Conservation (phyloP, 2,888 invertebrate species). For the Ophion slaviceki region DNA sequence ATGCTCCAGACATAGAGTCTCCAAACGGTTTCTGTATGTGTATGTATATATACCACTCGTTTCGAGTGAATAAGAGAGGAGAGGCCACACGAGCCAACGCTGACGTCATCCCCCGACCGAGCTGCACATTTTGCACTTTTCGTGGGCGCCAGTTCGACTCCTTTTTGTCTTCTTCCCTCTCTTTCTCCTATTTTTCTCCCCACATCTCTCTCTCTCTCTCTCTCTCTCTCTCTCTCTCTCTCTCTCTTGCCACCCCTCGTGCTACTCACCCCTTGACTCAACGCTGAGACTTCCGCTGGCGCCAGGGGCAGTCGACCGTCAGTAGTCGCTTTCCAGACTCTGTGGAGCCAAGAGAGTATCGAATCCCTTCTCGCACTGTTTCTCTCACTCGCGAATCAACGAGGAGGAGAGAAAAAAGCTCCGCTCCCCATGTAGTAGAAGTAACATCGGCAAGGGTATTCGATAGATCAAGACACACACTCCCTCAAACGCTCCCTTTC, state of each 20-base stretch:
- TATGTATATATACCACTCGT: conserved; percentile 52
- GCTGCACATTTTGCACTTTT: conserved; percentile 82
- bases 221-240: conserved; percentile 61
- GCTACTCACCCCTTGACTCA: conserved; percentile 34
- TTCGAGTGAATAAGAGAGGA: conserved; percentile 52
- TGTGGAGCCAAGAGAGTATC: conserved; percentile 55
- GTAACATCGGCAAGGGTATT: conserved; percentile 33
- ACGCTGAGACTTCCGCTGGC: conserved; percentile 52
- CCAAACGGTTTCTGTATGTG: not conserved
- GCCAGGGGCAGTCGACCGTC: conserved; percentile 60
- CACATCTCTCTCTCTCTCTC: conserved; percentile 37
- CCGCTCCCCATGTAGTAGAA: conserved; percentile 7
- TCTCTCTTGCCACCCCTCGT: conserved; percentile 62
- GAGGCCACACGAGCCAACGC: conserved; percentile 60
- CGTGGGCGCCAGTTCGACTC: conserved; percentile 64
- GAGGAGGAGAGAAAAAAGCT: conserved; percentile 17
- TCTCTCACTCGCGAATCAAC: conserved; percentile 21
- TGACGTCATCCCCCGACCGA: conserved; percentile 68
- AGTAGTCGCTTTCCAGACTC: conserved; percentile 58
- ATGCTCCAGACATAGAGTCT: conserved; percentile 4
- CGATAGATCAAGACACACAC: conserved; percentile 44
- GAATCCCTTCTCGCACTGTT: conserved; percentile 31
- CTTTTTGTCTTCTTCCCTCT: conserved; percentile 59
- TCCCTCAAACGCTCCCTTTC: not conserved
- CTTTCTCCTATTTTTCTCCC: conserved; percentile 31